Evolutionary conservation across 2,113 vertebrate genomes (phyloP), one percentile per base, ranked within the genome.

Genomic region (Anarhynchus alexandrinus): DNA sequence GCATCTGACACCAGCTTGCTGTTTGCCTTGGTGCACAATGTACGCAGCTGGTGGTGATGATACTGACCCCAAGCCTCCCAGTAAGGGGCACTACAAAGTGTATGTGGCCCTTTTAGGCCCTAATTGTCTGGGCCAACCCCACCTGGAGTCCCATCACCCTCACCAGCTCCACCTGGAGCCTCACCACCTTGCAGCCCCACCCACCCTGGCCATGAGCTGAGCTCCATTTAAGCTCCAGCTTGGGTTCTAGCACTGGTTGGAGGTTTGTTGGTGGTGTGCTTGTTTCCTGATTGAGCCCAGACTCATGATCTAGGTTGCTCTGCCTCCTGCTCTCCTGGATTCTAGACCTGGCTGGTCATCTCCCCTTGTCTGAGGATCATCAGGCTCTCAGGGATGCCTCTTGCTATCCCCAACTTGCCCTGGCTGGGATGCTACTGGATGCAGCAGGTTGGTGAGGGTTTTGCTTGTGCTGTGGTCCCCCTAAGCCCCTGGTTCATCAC

Each of bases 191-290:
- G 4, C 15, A 10, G 23, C 40, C 45, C n/a, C 65, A 59, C 32
- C 23, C 4, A 1, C 12, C 36, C 32, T 40, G 32, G 19, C 52
- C 32, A 4, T 17, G 6, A 32, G 34, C 57, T 17, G 27, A 43
- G 36, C 42, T 62, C 54, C 2, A 29, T 57, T 64, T 83, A 69
- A 79, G 34, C 26, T 27, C 49, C 65, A 61, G 21, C 29, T 14
- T 17, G 26, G 16, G 5, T 0, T 4, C 3, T 0, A 1, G 4
- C 1, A 1, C 22, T 78, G 11, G 8, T 6, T 49, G 9, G n/a
- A 4, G 9, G 0, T 11, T 9, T 72, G 29, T 1, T 58, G 55
- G 2, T 45, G n/a, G 9, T 51, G 19, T 61, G 10, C 0, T 0
- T 59, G 43, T 4, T 2, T 57, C 6, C 19, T 81, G 11, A 3